These are phyloP conservation scores for cat (Felis catus) DNA, from an alignment of 2,113 vertebrate species.

Conservation along the genomic window DNA sequence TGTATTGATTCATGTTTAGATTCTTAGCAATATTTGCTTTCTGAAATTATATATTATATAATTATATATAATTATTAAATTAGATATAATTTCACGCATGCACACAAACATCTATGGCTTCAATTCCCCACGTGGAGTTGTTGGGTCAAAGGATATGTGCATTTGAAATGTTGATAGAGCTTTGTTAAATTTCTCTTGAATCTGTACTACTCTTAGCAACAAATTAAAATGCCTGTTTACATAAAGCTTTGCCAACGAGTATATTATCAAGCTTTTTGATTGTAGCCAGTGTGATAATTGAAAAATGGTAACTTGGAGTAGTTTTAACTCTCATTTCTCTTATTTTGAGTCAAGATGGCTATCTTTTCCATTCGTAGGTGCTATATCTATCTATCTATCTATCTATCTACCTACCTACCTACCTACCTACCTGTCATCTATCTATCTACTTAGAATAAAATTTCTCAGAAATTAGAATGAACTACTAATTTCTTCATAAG, in stretches of 20 bases:
- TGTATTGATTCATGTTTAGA: background rate
- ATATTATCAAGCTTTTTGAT: background rate
- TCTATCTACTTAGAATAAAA: background rate
- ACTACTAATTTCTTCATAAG: background rate
- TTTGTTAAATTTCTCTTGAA: background rate
- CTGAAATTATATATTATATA: background rate
- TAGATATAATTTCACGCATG: background rate
- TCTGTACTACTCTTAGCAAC: background rate
- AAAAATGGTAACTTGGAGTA: background rate
- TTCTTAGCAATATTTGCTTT: background rate
- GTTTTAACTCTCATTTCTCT: background rate
- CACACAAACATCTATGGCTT: background rate
- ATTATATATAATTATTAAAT: background rate
- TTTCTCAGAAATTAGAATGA: background rate
- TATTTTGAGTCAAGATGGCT: background rate
- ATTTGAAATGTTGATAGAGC: background rate
- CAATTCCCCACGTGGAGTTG: background rate
- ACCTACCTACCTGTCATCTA: background rate
- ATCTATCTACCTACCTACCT: background rate
- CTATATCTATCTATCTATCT: background rate
- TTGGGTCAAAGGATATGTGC: background rate
- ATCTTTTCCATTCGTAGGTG: background rate
- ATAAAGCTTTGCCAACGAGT: background rate
- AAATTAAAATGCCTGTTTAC: background rate
- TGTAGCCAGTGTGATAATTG: background rate